Conservation (phyloP, 2,888 invertebrate species). For the Drosophila fulvimacula region DNA sequence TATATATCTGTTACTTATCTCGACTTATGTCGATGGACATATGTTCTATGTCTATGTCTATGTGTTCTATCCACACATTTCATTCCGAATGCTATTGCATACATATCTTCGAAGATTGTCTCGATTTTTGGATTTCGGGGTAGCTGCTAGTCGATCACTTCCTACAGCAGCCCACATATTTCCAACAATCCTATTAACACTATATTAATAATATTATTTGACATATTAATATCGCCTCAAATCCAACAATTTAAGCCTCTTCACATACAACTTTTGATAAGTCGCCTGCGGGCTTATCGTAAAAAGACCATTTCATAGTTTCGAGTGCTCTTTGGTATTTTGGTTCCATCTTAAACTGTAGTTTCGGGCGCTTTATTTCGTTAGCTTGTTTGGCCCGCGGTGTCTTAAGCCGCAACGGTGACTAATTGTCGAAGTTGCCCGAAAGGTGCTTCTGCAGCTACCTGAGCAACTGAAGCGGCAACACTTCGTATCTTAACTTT, state of each 20-base stretch:
- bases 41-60: too few relatives aligned
- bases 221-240: constrained; percentile 4
- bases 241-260: not conserved
- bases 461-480: constrained; percentile 33
- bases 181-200: not conserved
- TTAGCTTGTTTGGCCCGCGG: constrained; percentile 24
- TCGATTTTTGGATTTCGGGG: too few relatives aligned
- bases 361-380: constrained; percentile 26
- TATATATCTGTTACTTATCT: too few relatives aligned
- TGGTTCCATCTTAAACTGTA: constrained; percentile 21
- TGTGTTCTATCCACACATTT: too few relatives aligned
- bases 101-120: too few relatives aligned
- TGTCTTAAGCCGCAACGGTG: constrained; percentile 55
- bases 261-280: not conserved
- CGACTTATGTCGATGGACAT: too few relatives aligned
- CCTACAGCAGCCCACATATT: not conserved
- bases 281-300: constrained; percentile 6
- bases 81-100: too few relatives aligned
- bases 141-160: not conserved
- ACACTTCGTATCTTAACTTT: constrained; percentile 26
- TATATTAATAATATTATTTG: not conserved
- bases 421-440: constrained; percentile 69
- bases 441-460: constrained; percentile 21
- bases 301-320: constrained; percentile 12
- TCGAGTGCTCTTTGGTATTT: constrained; percentile 21